Base-by-base conservation (phyloP, 2,888 invertebrate genomes). In the Sarcophaga caerulescens region DNA sequence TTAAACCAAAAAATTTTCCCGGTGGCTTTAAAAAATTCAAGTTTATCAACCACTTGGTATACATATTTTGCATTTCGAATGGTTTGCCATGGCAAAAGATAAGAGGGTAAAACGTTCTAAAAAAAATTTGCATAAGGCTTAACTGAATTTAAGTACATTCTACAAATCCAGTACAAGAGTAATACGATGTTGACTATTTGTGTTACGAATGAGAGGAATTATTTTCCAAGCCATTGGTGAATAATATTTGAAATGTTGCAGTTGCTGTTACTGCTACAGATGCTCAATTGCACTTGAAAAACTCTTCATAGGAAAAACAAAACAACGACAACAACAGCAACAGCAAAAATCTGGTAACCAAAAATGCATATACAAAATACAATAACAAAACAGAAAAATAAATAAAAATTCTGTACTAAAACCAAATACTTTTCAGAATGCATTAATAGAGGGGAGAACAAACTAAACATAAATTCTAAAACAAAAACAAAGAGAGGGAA, bases 141-240 rank as follows among this genome's bases (percentile, higher is more conserved):
- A 84, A 76, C 84, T 71, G 65, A 80, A 74, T 84, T 75, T 59
- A 79, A 84, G 74, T 57, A 79, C 70, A 84, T 79, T 80, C 75
- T 80, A 11, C 65, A 66, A 77, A 77, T 75, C 70, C 69, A 80
- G 44, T 47, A 81, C 73, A 63, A 52, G 45, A 35, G 47, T 76
- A 65, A n/a, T 44, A 44, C 23, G 25, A 59, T 81, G 77, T 81
- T 81, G 77, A 73, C 45, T 81, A 73, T 81, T 77, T 76, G 62
- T 66, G 73, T 81, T 25, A 81, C 77, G 63, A 52, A 76, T 77
- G 73, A 62, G 52, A 17, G 17, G 14, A 52, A 85, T 80, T 77
- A 85, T 85, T 85, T 85, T 85, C 84, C 81, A 85, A 85, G 68
- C 81, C 81, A 85, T 85, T 81, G 85, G 85, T 73, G 81, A 85